Evolutionary conservation across 2,797 vertebrate species (phyloP), one percentile per base, ranked within the genome.

Genomic region (Spheniscus humboldti): DNA sequence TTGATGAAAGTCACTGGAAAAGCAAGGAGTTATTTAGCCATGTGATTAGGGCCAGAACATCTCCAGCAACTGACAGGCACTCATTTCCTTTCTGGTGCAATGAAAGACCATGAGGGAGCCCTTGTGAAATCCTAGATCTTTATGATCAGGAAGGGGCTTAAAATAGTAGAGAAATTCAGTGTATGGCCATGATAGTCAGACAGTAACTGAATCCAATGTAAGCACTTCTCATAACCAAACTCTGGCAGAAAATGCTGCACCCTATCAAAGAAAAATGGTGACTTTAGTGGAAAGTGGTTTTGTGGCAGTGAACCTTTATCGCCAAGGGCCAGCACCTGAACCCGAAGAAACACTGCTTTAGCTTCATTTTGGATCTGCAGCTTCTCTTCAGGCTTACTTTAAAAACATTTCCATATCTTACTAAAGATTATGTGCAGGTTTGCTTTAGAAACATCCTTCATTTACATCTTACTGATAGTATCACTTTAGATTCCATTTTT

Each of bases 301-400:
- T 97, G 96, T 71, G 76, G 91, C 82, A 96, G 94, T 96, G 92
- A 97, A 97, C 97, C 96, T 97, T 96, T 96, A 96, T 59, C 92
- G 37, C 69, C 89, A 74, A 56, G 47, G 91, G 93, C 89, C 81
- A 93, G 93, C 90, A 97, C 80, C 94, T 94, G 89, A 96, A 97
- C 92, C 95, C 85, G 47, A 96, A 94, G 95, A 97, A 98, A 97
- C 80, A 96, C 95, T 97, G 97, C 94, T 94, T 96, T 94, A 96
- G 96, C 93, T 60, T 97, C 97, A 97, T 96, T 98, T 98, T 97
- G 97, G 93, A 94, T 98, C 96, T 97, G 97, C 97, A 98, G 97
- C 93, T 97, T 95, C 96, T 97, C 97, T 98, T 97, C 98, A 97
- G 95, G 93, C 76, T 97, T 93, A 97, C 86, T 98, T 96, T 92